Evolutionary conservation across 1,140 invertebrate genomes (phyloP).

Genomic region (Cyclargus thomasi): DNA sequence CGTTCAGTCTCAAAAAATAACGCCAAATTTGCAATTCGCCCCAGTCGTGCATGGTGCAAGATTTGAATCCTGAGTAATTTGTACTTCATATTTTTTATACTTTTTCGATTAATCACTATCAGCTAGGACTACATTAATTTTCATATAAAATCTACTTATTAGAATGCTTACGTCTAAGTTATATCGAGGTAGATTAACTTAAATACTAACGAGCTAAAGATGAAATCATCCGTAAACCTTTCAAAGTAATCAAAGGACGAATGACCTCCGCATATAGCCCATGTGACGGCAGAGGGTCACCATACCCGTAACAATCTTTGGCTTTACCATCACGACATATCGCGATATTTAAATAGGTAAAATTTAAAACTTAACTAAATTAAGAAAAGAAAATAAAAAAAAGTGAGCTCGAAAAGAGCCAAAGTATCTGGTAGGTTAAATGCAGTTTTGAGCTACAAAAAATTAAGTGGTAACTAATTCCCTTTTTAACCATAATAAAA

Average conservation of each 20-base stretch:
- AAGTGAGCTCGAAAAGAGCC: constrained; percentile 42
- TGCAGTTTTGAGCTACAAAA: constrained; percentile 47
- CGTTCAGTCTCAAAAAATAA: constrained; percentile 39
- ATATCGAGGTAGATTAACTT: constrained; percentile 75
- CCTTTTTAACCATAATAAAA: background rate
- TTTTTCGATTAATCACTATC: constrained; percentile 57
- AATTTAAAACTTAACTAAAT: constrained; percentile 35
- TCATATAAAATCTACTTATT: constrained; percentile 73
- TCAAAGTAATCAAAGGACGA: constrained; percentile 22
- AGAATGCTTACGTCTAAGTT: constrained; percentile 64
- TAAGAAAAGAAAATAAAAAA: constrained; percentile 35
- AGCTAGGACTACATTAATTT: constrained; percentile 54
- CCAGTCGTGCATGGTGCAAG: constrained; percentile 38
- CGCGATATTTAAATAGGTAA: constrained; percentile 62
- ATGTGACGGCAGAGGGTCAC: constrained; percentile 74
- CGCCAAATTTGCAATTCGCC: constrained; percentile 37
- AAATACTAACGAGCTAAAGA: constrained; percentile 56
- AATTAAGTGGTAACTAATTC: background rate
- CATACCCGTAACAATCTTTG: constrained; percentile 76
- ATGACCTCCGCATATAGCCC: constrained; percentile 45
- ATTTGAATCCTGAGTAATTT: constrained; percentile 75
- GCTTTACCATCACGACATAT: constrained; percentile 74
- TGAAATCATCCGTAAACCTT: constrained; percentile 32
- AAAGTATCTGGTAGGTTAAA: constrained; percentile 34
- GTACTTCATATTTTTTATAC: constrained; percentile 70